A percentile compares a stretch with the other conserved stretches of the same genome.
Evolutionary conservation across 2,113 vertebrate species (phyloP).

Genomic region (Syngnathus floridae): DNA sequence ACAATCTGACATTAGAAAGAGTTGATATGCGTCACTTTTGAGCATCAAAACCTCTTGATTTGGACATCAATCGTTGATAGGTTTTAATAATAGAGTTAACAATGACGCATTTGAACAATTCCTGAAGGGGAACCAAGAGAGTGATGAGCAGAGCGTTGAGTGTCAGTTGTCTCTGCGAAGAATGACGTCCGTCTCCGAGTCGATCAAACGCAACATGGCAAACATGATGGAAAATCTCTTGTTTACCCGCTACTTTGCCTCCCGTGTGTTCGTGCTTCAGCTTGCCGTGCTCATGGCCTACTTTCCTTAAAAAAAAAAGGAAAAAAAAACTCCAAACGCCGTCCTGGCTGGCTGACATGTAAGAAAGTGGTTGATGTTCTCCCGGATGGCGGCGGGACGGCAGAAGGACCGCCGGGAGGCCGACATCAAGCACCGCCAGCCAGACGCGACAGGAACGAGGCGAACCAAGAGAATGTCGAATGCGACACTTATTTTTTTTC

Average conservation of each 20-base stretch:
- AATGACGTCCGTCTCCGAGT: slow-evolving; percentile 40
- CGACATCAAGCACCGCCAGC: slow-evolving; percentile 47
- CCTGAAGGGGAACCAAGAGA: neutral
- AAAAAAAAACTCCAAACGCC: slow-evolving; percentile 38
- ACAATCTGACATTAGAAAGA: neutral
- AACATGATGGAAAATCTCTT: slow-evolving; percentile 44
- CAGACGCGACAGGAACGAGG: slow-evolving; percentile 19
- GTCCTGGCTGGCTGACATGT: slow-evolving; percentile 49
- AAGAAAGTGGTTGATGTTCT: slow-evolving; percentile 47
- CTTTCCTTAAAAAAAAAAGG: slow-evolving; percentile 42
- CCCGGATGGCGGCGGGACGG: slow-evolving; percentile 39
- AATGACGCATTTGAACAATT: neutral
- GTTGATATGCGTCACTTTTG: neutral
- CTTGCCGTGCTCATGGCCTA: slow-evolving; percentile 56
- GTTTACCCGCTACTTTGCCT: slow-evolving; percentile 38
- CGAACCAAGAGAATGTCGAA: slow-evolving; percentile 29
- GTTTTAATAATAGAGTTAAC: slow-evolving; percentile 1
- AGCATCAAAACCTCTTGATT: neutral
- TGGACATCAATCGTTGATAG: neutral
- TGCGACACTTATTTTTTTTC: slow-evolving; percentile 18
- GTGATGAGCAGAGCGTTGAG: neutral
- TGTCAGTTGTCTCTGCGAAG: neutral
- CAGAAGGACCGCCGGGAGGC: slow-evolving; percentile 35
- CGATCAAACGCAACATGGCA: slow-evolving; percentile 45
- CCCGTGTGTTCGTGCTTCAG: slow-evolving; percentile 38